A percentile compares a stretch with the other conserved stretches of the same genome.
Evolutionary conservation across 2,797 vertebrate species (phyloP).

Genomic region (Chrysocyon brachyurus): DNA sequence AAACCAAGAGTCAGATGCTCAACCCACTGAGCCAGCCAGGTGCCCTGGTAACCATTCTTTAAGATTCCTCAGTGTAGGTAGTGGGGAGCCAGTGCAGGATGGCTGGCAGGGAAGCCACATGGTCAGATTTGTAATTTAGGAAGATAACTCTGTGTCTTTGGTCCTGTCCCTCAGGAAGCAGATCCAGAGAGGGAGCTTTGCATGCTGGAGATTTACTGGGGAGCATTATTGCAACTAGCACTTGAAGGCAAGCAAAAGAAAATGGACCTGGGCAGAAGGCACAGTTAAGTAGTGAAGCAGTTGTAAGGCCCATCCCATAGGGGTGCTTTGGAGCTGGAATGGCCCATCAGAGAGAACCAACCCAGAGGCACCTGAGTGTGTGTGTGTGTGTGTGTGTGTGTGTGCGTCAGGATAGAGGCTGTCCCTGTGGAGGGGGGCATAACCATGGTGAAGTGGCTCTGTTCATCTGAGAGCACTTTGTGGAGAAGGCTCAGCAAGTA

Average conservation of each 20-base stretch:
- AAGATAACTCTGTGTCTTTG: neutral
- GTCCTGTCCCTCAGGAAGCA: neutral
- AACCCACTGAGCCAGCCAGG: neutral
- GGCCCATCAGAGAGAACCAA: neutral
- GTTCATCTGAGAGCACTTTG: neutral
- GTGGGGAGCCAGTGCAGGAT: neutral
- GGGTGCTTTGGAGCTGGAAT: neutral
- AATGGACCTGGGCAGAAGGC: neutral
- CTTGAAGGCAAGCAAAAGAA: neutral
- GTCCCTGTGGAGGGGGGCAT: neutral
- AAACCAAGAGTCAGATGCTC: neutral
- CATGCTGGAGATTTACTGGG: neutral
- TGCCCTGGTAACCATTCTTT: neutral
- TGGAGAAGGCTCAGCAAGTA: neutral
- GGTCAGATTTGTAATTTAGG: neutral
- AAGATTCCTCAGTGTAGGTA: neutral
- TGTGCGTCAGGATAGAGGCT: neutral
- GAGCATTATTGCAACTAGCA: neutral
- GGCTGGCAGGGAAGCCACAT: neutral
- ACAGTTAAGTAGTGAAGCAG: fast-evolving
- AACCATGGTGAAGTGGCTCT: neutral
- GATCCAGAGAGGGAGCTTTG: neutral
- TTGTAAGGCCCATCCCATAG: neutral
- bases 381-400: neutral
- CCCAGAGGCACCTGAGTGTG: neutral